Percentiles rank a stretch among this genome's conserved stretches.
Conservation (phyloP, 1,140 invertebrate species). For the Nilaparvata lugens region DNA sequence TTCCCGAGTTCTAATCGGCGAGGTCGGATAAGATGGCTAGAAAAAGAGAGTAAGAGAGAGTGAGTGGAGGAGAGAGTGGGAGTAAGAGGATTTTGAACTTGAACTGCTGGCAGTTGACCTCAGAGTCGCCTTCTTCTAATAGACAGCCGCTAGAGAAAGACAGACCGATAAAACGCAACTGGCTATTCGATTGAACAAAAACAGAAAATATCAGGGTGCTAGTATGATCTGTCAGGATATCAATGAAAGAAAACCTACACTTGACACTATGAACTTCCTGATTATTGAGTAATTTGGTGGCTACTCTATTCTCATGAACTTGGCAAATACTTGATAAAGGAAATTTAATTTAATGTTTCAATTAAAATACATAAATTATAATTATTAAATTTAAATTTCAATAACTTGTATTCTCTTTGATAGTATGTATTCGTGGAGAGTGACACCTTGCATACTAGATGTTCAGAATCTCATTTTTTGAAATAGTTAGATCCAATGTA, state of each 20-base stretch:
- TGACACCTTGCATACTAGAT: too few species aligned
- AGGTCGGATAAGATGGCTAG: constrained; percentile 21
- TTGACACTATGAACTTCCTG: neutral
- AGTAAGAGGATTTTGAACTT: constrained; percentile 30
- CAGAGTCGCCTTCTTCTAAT: constrained; percentile 35
- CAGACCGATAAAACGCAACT: too few species aligned
- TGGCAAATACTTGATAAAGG: too few species aligned
- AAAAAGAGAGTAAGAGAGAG: constrained; percentile 20
- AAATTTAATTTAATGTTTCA: too few species aligned
- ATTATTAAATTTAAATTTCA: too few species aligned
- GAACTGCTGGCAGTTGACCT: constrained; percentile 35
- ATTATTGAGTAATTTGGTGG: neutral
- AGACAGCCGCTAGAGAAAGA: constrained; percentile 26
- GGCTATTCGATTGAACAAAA: neutral
- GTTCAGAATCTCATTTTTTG: too few species aligned
- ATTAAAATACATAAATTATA: too few species aligned
- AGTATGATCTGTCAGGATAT: neutral
- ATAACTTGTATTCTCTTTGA: too few species aligned
- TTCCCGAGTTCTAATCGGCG: constrained; percentile 8
- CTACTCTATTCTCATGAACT: too few species aligned
- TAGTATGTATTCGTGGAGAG: too few species aligned
- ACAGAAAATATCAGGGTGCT: constrained; percentile 1
- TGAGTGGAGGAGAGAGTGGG: constrained; percentile 9
- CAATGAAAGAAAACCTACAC: neutral
- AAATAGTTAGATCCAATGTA: too few species aligned